Base-by-base conservation (phyloP, 2,113 vertebrate genomes). In the Herpetotheres cachinnans region DNA sequence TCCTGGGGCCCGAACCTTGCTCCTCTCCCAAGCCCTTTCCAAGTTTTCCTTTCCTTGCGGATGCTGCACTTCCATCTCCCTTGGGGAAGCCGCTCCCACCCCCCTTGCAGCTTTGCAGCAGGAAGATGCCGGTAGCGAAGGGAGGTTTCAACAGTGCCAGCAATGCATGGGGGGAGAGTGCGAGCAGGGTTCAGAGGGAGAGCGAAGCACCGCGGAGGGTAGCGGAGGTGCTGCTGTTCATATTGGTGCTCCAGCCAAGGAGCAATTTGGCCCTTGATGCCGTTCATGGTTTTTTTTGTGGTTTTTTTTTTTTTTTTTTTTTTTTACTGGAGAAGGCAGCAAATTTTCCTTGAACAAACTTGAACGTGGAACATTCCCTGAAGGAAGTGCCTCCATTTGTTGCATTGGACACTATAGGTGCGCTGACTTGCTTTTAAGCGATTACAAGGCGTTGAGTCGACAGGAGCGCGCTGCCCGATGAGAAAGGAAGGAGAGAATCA, bases 351-450 rank as follows among this genome's bases (percentile, higher is more conserved):
- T 42, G 22, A 49, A 10, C 9, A 12, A 17, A 44, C 46, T 26
- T 14, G 36, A 52, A 26, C 46, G 7, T 11, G 5, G 38, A 52
- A 3, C 5, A 2, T n/a, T 52, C 24, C 10, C 44, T 11, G 8
- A 32, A 40, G 56, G 26, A 55, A 49, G 40, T 6, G 17, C 12
- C 26, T 27, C 22, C 16, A 3, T 18, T 8, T 36, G n/a, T 49
- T 32, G 30, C 30, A 15, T 14, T 0, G 6, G 55, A 29, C 1
- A 0, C 49, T 16, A 1, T 13, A n/a, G 19, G 29, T 40, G 47
- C 22, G 1, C 49, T 32, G 24, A 25, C 16, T 40, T 22, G 12
- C 47, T 63, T 34, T 30, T 25, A 20, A 19, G 49, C 16, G 42
- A 8, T 21, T 21, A 2, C 8, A 13, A 46, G 56, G 56, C 2